phyloP scores from a whole-genome alignment of 2,113 vertebrate species.

The Apaloderma vittatum region DNA sequence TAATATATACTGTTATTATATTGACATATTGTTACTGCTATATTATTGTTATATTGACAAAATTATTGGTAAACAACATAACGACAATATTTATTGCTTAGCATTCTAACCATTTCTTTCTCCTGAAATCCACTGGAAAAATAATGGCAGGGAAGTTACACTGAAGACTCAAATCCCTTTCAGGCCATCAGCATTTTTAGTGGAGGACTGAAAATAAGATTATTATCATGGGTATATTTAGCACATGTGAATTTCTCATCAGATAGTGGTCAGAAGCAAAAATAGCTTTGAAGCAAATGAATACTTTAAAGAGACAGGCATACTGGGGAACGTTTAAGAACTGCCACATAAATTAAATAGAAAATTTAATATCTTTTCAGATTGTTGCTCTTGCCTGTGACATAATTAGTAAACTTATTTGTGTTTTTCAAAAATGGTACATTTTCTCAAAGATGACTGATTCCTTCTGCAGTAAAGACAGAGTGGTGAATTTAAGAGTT shows the following conservation, averaged over 20 bases:
- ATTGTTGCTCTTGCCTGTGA: not conserved
- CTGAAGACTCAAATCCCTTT: slow-evolving; percentile 13
- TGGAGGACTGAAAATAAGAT: slow-evolving; percentile 32
- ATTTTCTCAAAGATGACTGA: not conserved
- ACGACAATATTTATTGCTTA: not conserved
- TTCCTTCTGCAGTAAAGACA: not conserved
- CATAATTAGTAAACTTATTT: not conserved
- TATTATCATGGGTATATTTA: slow-evolving; percentile 50
- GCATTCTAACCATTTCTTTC: not conserved
- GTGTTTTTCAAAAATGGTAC: not conserved
- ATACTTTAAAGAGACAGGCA: slow-evolving; percentile 13
- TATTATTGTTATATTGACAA: slow-evolving; percentile 18
- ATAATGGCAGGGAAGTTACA: not conserved
- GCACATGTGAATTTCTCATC: slow-evolving; percentile 50
- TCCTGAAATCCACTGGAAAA: slow-evolving; percentile 5
- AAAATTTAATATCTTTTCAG: not conserved
- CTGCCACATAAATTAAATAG: not conserved
- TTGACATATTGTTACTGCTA: not conserved
- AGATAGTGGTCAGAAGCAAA: slow-evolving; percentile 51
- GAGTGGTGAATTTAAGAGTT: not conserved
- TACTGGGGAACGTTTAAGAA: not conserved
- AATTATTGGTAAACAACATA: slow-evolving; percentile 18
- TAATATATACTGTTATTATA: not conserved
- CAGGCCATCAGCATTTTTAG: slow-evolving; percentile 28
- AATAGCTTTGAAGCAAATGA: slow-evolving; percentile 32